phyloP scores from a whole-genome alignment of 2,888 invertebrate genomes.

The Phanerotoma sp. region DNA sequence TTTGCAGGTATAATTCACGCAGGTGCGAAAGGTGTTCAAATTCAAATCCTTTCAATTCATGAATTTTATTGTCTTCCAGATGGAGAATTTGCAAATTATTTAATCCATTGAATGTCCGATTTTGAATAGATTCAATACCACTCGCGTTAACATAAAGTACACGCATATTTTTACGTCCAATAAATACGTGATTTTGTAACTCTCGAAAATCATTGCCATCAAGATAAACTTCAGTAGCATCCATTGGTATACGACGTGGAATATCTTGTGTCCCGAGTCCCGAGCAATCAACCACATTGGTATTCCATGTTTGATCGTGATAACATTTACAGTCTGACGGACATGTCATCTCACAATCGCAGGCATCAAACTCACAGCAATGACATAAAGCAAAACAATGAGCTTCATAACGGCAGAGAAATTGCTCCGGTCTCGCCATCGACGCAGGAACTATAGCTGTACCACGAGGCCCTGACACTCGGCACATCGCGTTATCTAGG shows the following conservation, averaged over 20 bases:
- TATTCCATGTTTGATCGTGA: slow-evolving; percentile 91
- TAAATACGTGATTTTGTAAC: slow-evolving; percentile 84
- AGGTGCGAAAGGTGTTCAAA: slow-evolving; percentile 79
- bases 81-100: slow-evolving; percentile 78
- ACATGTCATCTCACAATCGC: slow-evolving; percentile 97
- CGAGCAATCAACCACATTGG: slow-evolving; percentile 90
- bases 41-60: slow-evolving; percentile 78
- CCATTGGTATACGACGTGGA: slow-evolving; percentile 88
- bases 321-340: slow-evolving; percentile 93
- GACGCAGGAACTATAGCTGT: slow-evolving; percentile 77
- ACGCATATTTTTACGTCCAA: slow-evolving; percentile 86
- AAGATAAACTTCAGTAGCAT: slow-evolving; percentile 89
- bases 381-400: slow-evolving; percentile 94
- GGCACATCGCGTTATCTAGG: slow-evolving; percentile 83
- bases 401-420: slow-evolving; percentile 88
- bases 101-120: slow-evolving; percentile 87
- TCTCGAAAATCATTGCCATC: slow-evolving; percentile 87
- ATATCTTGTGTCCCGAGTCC: slow-evolving; percentile 75
- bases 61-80: slow-evolving; percentile 81
- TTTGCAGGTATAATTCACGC: slow-evolving; percentile 81
- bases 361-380: slow-evolving; percentile 94
- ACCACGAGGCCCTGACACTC: slow-evolving; percentile 81
- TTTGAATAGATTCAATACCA: slow-evolving; percentile 80
- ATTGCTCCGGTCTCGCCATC: slow-evolving; percentile 77
- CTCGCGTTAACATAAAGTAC: slow-evolving; percentile 84